Evolutionary conservation across 2,797 vertebrate species (phyloP).

Genomic region (Cossypha niveicapilla): DNA sequence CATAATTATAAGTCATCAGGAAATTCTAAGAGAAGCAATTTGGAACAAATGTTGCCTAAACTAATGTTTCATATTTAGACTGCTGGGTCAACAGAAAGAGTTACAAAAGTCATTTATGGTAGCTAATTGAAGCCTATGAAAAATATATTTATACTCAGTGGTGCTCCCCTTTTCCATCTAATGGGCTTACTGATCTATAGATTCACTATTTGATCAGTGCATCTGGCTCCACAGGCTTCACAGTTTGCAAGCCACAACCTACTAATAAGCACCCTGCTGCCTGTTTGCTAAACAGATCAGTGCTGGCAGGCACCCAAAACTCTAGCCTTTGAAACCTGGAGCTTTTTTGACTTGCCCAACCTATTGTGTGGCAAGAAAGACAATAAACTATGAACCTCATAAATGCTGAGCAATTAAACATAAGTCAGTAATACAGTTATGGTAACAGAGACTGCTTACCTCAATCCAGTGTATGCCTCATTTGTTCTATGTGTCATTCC

Average conservation of each 20-base stretch:
- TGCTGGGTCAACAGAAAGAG: slow-evolving; percentile 69
- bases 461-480: slow-evolving; percentile 64
- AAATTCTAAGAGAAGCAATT: slow-evolving; percentile 67
- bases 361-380: slow-evolving; percentile 74
- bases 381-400: slow-evolving; percentile 74
- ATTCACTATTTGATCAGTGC: slow-evolving; percentile 75
- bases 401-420: slow-evolving; percentile 73
- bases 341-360: slow-evolving; percentile 68
- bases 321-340: slow-evolving; percentile 76
- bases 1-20: slow-evolving; percentile 59
- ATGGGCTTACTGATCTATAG: slow-evolving; percentile 61
- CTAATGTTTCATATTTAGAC: slow-evolving; percentile 74
- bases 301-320: slow-evolving; percentile 76
- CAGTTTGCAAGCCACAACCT: slow-evolving; percentile 75
- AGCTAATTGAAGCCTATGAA: slow-evolving; percentile 69
- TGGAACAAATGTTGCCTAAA: slow-evolving; percentile 62
- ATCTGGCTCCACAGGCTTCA: slow-evolving; percentile 74
- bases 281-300: slow-evolving; percentile 80
- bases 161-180: slow-evolving; percentile 62
- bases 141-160: slow-evolving; percentile 58
- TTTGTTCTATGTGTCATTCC: slow-evolving; percentile 70
- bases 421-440: slow-evolving; percentile 71
- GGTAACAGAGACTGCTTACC: slow-evolving; percentile 73
- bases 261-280: slow-evolving; percentile 80
- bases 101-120: slow-evolving; percentile 61